Percentiles rank a stretch among this genome's conserved stretches.
Evolutionary conservation across 1,140 invertebrate genomes (phyloP).

Genomic region (Trachymyrmex septentrionalis): DNA sequence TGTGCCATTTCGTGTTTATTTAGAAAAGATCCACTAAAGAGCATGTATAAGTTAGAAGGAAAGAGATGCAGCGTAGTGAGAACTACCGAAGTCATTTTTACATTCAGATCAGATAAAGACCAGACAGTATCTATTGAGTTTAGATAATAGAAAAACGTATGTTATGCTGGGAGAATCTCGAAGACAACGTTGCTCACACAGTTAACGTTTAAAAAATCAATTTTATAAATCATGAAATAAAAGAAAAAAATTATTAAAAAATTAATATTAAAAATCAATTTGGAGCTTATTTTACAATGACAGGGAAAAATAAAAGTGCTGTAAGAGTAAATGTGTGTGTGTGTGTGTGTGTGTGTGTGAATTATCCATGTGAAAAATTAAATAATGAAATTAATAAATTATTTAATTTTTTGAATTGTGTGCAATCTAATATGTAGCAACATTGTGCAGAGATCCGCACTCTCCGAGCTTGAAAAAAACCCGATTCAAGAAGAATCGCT

Average conservation of each 20-base stretch:
- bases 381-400: neutral
- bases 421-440: conserved; percentile 17
- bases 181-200: conserved; percentile 38
- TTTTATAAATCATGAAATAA: neutral
- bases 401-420: neutral
- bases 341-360: neutral
- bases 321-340: neutral
- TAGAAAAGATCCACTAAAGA: conserved; percentile 70
- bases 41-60: conserved; percentile 72
- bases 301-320: neutral
- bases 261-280: neutral
- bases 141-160: conserved; percentile 63
- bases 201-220: conserved; percentile 1
- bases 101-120: conserved; percentile 76
- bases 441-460: conserved; percentile 39
- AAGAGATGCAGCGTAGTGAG: conserved; percentile 70
- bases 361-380: neutral
- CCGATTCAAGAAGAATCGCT: conserved; percentile 60
- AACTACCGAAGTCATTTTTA: conserved; percentile 66
- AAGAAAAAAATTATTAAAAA: neutral
- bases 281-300: neutral
- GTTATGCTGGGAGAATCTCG: conserved; percentile 56
- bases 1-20: conserved; percentile 79
- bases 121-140: conserved; percentile 79
- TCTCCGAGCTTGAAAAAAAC: conserved; percentile 35